Conservation (phyloP, 2,888 invertebrate genomes). For the Stictocephala bisonia region DNA sequence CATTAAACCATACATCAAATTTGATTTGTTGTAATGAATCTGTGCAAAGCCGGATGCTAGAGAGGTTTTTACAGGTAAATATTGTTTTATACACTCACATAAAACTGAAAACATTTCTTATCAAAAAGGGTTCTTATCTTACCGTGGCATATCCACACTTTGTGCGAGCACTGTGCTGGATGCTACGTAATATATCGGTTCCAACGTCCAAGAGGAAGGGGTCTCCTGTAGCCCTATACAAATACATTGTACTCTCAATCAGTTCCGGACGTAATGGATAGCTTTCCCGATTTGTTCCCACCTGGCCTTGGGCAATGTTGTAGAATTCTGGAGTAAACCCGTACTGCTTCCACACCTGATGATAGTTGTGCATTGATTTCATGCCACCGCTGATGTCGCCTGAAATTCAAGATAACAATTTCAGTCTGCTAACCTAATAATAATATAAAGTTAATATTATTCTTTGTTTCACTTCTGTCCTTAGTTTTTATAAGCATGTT, state of each 20-base stretch:
- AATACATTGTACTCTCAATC: constrained; percentile 96
- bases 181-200: constrained; percentile 91
- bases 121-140: constrained; percentile 64
- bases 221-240: constrained; percentile 90
- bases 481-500: too few relatives aligned
- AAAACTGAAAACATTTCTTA: not conserved
- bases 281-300: constrained; percentile 84
- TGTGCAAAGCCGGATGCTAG: too few relatives aligned
- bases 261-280: constrained; percentile 97
- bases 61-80: too few relatives aligned
- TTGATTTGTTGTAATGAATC: too few relatives aligned
- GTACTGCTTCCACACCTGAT: constrained; percentile 96
- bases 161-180: constrained; percentile 93
- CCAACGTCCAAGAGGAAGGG: constrained; percentile 92
- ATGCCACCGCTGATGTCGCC: constrained; percentile 93
- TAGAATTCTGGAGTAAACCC: constrained; percentile 99
- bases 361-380: constrained; percentile 95
- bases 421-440: too few relatives aligned
- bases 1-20: too few relatives aligned
- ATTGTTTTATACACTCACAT: too few relatives aligned
- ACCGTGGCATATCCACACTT: constrained; percentile 98
- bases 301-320: constrained; percentile 90
- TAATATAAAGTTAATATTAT: too few relatives aligned
- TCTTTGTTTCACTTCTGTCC: too few relatives aligned
- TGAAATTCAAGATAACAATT: too few relatives aligned